Conservation (phyloP, 2,113 vertebrate species). For the Gopherus flavomarginatus region DNA sequence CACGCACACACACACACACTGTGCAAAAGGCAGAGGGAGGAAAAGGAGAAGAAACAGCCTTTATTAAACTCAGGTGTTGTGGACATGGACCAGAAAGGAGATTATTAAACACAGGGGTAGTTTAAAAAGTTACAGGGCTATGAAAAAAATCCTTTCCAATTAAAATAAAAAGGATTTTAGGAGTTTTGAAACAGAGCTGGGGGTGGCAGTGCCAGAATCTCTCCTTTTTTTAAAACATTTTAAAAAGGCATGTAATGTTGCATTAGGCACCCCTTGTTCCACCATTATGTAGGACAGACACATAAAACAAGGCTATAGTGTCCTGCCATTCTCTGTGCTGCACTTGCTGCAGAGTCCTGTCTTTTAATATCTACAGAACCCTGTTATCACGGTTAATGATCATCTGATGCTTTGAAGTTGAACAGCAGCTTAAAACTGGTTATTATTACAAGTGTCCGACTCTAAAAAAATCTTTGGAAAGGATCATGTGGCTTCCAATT, state of each 20-base stretch:
- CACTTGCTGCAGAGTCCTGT: neutral
- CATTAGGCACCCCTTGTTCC: fast-evolving
- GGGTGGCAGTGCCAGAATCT: neutral
- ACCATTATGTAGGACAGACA: neutral
- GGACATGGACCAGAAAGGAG: slow-evolving; percentile 37
- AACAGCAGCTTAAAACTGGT: neutral
- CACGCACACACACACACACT: neutral
- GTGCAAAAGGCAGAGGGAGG: neutral
- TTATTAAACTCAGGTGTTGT: slow-evolving; percentile 53
- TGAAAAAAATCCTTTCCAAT: slow-evolving; percentile 57
- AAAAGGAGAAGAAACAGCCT: neutral
- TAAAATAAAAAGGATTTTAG: slow-evolving; percentile 22
- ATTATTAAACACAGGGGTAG: slow-evolving; percentile 48
- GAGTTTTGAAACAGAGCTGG: slow-evolving; percentile 1
- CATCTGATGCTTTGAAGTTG: neutral
- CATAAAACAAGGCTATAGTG: fast-evolving
- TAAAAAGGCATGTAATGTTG: neutral
- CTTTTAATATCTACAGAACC: neutral
- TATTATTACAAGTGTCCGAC: neutral
- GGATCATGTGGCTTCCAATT: fast-evolving
- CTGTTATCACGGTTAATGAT: fast-evolving
- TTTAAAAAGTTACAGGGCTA: slow-evolving; percentile 57
- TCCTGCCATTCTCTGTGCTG: fast-evolving
- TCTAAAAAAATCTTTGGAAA: neutral
- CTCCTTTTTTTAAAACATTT: slow-evolving; percentile 10